A percentile compares a stretch with the other conserved stretches of the same genome.
These are phyloP conservation scores for Sycobia sp. DNA, from an alignment of 1,140 invertebrate species.

Conservation along the genomic window DNA sequence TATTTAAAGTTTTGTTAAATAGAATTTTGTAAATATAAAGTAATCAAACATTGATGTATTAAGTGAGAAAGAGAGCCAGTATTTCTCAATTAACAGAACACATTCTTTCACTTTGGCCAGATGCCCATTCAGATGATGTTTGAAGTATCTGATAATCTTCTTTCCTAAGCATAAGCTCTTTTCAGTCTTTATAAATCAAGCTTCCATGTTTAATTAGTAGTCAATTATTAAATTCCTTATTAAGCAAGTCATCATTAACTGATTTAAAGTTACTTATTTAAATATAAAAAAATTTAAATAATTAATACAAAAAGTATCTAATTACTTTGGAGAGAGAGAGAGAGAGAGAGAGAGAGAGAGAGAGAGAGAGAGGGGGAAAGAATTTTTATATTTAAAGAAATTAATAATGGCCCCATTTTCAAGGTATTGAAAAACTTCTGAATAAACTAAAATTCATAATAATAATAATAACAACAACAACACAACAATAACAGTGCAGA, in stretches of 20 bases:
- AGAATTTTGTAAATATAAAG: not conserved
- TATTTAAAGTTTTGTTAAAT: not conserved
- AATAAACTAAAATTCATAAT: too few species aligned
- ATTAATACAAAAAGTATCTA: too few species aligned
- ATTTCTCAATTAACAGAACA: conserved; percentile 24
- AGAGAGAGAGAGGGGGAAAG: too few species aligned
- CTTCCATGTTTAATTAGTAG: conserved; percentile 22
- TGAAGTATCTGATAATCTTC: conserved; percentile 33
- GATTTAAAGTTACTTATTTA: not conserved
- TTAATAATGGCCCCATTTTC: too few species aligned
- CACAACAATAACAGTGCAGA: too few species aligned
- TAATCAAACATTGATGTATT: too few species aligned
- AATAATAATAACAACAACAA: too few species aligned
- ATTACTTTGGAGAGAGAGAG: too few species aligned
- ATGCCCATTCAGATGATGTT: conserved; percentile 37
- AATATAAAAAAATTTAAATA: not conserved
- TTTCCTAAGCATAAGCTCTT: not conserved
- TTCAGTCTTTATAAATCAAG: conserved; percentile 39
- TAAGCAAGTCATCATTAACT: not conserved
- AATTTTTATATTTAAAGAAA: too few species aligned
- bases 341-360: too few species aligned
- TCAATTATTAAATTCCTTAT: conserved; percentile 17
- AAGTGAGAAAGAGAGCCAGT: conserved; percentile 3
- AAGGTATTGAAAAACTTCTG: too few species aligned
- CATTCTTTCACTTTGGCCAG: conserved; percentile 30